phyloP scores from a whole-genome alignment of 2,888 invertebrate species.

The Allygus modestus region DNA sequence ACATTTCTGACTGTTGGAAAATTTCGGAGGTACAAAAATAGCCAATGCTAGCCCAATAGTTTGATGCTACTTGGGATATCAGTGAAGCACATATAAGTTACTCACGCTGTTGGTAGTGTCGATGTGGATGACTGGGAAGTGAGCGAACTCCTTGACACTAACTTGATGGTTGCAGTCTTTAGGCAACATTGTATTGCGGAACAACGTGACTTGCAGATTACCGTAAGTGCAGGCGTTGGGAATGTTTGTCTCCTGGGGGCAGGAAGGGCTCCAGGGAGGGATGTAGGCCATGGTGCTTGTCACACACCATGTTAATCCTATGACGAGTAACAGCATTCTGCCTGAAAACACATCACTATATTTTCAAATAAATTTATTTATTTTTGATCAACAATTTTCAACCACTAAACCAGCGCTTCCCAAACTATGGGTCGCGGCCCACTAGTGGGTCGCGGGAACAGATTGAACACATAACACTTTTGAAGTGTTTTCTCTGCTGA shows the following conservation, averaged over 20 bases:
- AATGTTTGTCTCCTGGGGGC: not conserved
- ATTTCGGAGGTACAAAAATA: no score
- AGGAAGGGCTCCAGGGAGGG: not conserved
- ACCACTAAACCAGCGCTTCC: no score
- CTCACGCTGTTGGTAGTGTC: slow-evolving; percentile 29
- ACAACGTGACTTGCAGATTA: not conserved
- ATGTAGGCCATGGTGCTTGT: not conserved
- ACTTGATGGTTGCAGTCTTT: slow-evolving; percentile 25
- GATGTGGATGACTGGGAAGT: slow-evolving; percentile 4
- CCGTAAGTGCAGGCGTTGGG: slow-evolving; percentile 38
- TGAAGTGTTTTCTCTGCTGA: no score
- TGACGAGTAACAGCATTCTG: not conserved
- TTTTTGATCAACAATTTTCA: no score
- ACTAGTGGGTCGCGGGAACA: no score
- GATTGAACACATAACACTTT: no score
- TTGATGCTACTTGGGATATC: no score
- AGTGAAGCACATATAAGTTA: no score
- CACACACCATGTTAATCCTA: slow-evolving; percentile 12
- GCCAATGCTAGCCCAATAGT: no score
- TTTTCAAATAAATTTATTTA: no score
- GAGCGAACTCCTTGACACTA: not conserved
- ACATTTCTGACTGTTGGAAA: no score
- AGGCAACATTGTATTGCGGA: not conserved
- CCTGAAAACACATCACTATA: not conserved
- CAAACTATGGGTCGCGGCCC: no score